Conservation (phyloP, 2,888 invertebrate species). For the Altica lythri region DNA sequence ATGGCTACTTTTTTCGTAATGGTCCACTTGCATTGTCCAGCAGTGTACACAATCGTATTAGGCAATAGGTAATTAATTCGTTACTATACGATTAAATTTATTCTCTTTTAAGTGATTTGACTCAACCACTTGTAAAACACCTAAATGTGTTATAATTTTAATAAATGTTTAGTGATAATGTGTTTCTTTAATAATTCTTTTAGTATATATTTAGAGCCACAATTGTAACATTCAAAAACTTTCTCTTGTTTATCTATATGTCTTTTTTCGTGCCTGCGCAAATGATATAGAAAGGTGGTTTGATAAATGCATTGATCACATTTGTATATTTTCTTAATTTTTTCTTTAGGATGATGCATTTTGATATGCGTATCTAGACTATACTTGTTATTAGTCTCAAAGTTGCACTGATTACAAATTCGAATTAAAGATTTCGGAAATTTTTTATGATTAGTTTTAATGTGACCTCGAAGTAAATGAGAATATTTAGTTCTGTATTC, state of each 20-base stretch:
- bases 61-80: no score
- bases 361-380: constrained; percentile 7
- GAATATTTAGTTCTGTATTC: constrained; percentile 13
- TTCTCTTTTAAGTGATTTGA: no score
- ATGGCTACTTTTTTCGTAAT: no score
- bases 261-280: not conserved
- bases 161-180: not conserved
- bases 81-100: no score
- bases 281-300: not conserved
- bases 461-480: constrained; percentile 11
- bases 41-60: no score
- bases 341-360: not conserved
- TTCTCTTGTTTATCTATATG: not conserved
- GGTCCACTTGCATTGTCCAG: no score
- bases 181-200: not conserved
- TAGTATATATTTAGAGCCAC: not conserved
- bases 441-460: constrained; percentile 6
- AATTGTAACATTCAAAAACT: not conserved
- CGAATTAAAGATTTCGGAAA: not conserved
- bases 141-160: not conserved
- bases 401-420: not conserved
- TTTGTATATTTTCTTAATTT: not conserved
- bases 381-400: constrained; percentile 6
- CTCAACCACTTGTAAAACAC: not conserved
- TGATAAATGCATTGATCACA: not conserved